Evolutionary conservation across 2,113 vertebrate genomes (phyloP), one percentile per base, ranked within the genome.

Genomic region (Syrrhaptes paradoxus): DNA sequence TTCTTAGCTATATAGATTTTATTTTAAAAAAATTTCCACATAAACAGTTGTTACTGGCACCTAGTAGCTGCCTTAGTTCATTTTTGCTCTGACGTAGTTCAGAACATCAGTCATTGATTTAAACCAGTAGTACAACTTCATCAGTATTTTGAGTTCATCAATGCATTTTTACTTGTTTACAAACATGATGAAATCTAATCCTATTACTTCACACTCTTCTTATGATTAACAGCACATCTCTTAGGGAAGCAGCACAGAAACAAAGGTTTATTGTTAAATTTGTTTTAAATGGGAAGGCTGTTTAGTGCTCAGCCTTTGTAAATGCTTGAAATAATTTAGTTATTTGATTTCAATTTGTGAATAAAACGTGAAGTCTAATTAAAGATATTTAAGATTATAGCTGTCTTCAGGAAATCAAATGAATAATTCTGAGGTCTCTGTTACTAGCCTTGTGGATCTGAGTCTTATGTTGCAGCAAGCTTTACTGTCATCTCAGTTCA

Each of bases 241-340:
- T 54, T 93, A 85, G 38, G 49, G 74, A 90, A 85, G 22, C 29
- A 70, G n/a, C 11, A 49, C 29, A 70, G 20, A 94, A 85, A 90
- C 36, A 93, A 84, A 91, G 49, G 67, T 86, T 95, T 96, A 66
- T 86, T 68, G 48, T 85, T 96, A 94, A 72, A 92, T 97, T 95
- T 96, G 46, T 91, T 86, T 95, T 92, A 83, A 91, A 78, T 76
- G 85, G 68, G 85, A 94, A 91, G 25, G 6, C 58, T 83, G 31
- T 88, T 66, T 46, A 85, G 45, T 80, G 87, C n/a, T 62, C 74
- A 96, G 82, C n/a, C 52, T 93, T 87, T 92, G 14, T 81, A 92
- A 92, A 96, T 41, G 57, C 51, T 94, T 84, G 70, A 79, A 93
- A 55, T 87, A 67, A 79, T 97, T 86, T 94, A n/a, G 81, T 85